Conservation (phyloP, 2,113 vertebrate genomes). For the Phodopus roborovskii region DNA sequence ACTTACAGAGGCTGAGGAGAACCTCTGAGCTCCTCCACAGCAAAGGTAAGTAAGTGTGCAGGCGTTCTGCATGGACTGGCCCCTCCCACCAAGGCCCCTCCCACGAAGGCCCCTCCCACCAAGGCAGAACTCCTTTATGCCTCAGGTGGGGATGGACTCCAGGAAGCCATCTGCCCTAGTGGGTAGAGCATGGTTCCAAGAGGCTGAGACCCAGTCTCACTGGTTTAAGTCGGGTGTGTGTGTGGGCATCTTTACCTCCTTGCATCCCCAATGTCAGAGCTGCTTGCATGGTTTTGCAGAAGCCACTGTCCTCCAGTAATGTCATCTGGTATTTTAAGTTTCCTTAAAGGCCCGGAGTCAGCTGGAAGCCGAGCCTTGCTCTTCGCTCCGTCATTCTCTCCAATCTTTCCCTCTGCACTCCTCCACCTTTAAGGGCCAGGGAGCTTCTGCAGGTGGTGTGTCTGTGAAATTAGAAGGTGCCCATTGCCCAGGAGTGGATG, state of each 20-base stretch:
- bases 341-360: not conserved
- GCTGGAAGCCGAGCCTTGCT: not conserved
- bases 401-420: not conserved
- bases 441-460: not conserved
- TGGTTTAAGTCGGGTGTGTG: not conserved
- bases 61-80: too few species aligned
- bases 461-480: not conserved
- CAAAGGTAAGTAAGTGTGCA: slow-evolving; percentile 85
- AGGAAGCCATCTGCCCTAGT: not conserved
- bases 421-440: not conserved
- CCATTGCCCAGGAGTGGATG: not conserved
- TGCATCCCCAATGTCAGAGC: not conserved
- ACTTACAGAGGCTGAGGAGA: slow-evolving; percentile 84
- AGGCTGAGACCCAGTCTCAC: not conserved
- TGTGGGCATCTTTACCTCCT: not conserved
- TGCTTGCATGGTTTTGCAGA: not conserved
- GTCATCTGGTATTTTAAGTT: not conserved
- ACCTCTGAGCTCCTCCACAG: slow-evolving; percentile 82
- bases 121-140: not conserved
- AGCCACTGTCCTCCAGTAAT: not conserved
- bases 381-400: not conserved
- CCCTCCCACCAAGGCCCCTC: not conserved
- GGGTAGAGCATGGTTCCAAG: not conserved
- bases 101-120: not conserved
- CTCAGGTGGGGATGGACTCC: not conserved